Evolutionary conservation across 2,113 vertebrate species (phyloP).

Genomic region (Pelecanoides urinatrix): DNA sequence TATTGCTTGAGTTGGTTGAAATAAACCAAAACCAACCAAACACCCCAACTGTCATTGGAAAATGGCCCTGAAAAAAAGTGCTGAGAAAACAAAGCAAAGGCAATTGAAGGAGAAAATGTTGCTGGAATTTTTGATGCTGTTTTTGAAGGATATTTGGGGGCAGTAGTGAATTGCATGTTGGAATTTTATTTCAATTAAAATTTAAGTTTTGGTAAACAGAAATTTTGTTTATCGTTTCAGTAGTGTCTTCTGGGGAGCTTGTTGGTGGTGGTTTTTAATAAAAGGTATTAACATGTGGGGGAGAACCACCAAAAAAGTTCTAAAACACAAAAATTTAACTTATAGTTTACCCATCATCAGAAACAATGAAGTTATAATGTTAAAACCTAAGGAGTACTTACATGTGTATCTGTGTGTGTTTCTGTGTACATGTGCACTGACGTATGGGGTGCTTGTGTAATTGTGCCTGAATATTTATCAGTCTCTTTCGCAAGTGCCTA

Average conservation of each 20-base stretch:
- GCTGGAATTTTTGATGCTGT: not conserved
- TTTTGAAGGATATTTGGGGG: not conserved
- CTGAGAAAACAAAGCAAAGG: not conserved
- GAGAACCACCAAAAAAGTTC: not conserved
- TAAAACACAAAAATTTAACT: not conserved
- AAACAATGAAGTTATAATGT: not conserved
- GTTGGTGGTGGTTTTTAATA: not conserved
- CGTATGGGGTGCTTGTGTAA: not conserved
- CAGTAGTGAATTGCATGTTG: not conserved
- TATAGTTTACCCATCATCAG: not conserved
- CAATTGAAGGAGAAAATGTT: not conserved
- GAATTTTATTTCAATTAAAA: not conserved
- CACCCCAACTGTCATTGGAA: not conserved
- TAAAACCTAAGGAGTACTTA: not conserved
- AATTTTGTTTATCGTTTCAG: not conserved
- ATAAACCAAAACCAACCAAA: not conserved
- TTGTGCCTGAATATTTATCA: not conserved
- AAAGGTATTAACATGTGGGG: not conserved
- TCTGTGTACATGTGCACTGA: not conserved
- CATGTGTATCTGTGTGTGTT: not conserved
- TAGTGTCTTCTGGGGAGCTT: not conserved
- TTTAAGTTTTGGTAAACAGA: not conserved
- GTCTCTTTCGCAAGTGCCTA: not conserved
- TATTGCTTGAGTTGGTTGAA: not conserved
- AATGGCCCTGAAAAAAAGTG: not conserved